Conservation (phyloP, 2,888 invertebrate species). For the Philonicus albiceps region DNA sequence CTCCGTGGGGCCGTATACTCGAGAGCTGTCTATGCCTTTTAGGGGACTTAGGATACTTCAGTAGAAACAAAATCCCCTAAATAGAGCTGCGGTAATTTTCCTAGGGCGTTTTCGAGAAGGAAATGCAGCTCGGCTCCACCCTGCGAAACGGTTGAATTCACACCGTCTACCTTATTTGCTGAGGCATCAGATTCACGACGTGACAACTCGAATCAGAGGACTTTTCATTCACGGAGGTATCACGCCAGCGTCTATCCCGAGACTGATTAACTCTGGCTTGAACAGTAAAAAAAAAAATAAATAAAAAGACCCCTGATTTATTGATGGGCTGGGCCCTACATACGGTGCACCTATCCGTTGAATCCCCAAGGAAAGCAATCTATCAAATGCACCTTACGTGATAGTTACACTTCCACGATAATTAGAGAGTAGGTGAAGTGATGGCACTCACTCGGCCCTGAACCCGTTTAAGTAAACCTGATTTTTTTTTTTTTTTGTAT, state of each 20-base stretch:
- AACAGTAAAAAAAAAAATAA: no score
- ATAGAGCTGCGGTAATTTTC: not conserved
- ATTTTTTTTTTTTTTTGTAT: not conserved
- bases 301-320: not conserved
- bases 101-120: not conserved
- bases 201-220: not conserved
- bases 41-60: not conserved
- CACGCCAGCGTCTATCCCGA: not conserved
- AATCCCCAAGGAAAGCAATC: not conserved
- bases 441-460: not conserved
- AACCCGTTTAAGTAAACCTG: not conserved
- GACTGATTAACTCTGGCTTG: not conserved
- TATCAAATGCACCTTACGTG: not conserved
- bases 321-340: not conserved
- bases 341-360: not conserved
- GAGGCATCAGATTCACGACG: not conserved
- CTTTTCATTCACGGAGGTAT: not conserved
- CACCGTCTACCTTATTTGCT: not conserved
- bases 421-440: not conserved
- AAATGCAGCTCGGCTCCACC: not conserved
- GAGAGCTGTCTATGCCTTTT: not conserved
- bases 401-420: not conserved
- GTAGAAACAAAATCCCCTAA: slow-evolving; percentile 3
- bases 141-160: not conserved
- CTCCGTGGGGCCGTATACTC: not conserved